Evolutionary conservation across 2,113 vertebrate species (phyloP).

Genomic region (Hippocampus abdominalis): DNA sequence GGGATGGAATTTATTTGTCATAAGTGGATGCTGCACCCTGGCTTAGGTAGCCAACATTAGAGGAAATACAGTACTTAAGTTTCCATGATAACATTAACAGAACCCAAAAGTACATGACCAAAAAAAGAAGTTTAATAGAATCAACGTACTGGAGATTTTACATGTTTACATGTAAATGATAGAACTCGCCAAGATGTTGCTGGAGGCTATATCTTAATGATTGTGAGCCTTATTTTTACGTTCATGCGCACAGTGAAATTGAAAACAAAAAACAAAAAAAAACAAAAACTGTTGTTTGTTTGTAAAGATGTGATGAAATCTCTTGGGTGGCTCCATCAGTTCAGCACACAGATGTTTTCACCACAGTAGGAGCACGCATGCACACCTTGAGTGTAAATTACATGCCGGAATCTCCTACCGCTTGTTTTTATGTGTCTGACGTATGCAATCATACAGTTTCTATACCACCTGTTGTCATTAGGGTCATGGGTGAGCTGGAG

Average conservation of each 20-base stretch:
- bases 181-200: not conserved
- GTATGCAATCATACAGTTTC: not conserved
- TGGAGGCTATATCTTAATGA: constrained; percentile 19
- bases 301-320: constrained; percentile 50
- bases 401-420: constrained; percentile 51
- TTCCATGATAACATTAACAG: not conserved
- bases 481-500: too few relatives aligned
- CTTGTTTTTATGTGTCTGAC: constrained; percentile 53
- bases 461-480: too few relatives aligned
- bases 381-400: constrained; percentile 66
- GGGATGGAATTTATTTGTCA: too few relatives aligned
- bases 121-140: constrained; percentile 3
- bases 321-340: constrained; percentile 66
- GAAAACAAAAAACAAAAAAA: not conserved
- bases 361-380: constrained; percentile 52
- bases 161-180: not conserved
- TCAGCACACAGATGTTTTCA: constrained; percentile 65
- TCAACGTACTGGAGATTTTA: not conserved
- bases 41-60: not conserved
- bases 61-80: not conserved
- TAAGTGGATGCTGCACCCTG: too few relatives aligned
- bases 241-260: constrained; percentile 49
- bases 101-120: not conserved
- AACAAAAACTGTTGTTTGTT: constrained; percentile 25
- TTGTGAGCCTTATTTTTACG: constrained; percentile 40